phyloP scores from a whole-genome alignment of 2,113 vertebrate genomes.

The Hemiprocne comata region DNA sequence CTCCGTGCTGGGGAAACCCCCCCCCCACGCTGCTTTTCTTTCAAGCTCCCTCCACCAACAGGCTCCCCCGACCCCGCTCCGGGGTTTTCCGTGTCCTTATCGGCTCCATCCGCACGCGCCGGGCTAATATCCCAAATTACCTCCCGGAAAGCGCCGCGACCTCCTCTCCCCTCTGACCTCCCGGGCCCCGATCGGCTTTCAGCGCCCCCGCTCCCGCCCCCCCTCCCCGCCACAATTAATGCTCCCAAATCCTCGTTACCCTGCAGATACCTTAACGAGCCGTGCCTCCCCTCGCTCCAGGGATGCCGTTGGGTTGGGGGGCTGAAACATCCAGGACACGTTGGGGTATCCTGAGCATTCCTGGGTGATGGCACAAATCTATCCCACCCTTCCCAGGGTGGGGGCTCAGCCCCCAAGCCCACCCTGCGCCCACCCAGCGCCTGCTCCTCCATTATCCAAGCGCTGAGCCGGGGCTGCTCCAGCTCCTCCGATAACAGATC shows the following conservation, averaged over 20 bases:
- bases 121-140: constrained; percentile 29
- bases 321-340: neutral
- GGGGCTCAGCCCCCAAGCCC: neutral
- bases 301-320: neutral
- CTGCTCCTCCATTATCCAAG: too few relatives aligned
- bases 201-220: neutral
- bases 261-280: accelerated
- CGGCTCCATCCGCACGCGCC: constrained; percentile 38
- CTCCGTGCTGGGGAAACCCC: too few relatives aligned
- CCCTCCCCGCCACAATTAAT: neutral
- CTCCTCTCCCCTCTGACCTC: constrained; percentile 11
- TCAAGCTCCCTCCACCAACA: accelerated
- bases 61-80: neutral
- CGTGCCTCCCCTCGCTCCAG: accelerated
- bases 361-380: accelerated
- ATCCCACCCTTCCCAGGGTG: neutral
- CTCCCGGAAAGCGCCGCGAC: constrained; percentile 43
- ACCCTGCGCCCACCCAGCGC: neutral
- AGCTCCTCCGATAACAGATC: too few relatives aligned
- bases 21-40: accelerated
- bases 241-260: neutral
- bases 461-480: too few relatives aligned
- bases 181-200: neutral
- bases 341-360: neutral
- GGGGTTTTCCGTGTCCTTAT: neutral